Evolutionary conservation across 2,113 vertebrate species (phyloP), one percentile per base, ranked within the genome.

Genomic region (Aegotheles bennettii): DNA sequence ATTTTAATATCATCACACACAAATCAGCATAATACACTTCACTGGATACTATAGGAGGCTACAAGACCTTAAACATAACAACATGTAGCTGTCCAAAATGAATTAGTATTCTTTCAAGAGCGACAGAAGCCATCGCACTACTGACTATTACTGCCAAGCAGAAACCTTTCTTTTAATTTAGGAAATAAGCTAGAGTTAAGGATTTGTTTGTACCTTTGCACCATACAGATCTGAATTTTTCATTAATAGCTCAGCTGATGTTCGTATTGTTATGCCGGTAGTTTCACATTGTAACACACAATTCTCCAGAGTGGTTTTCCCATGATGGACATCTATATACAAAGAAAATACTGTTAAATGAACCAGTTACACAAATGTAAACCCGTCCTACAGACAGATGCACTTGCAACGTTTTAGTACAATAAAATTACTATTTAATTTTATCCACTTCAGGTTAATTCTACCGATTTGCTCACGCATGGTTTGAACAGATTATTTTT

Each of bases 201-300:
- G 60, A 63, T 24, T 38, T 38, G 33, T 24, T 59, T 61, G 28
- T 96, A 99, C 99, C 99, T 99, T 99, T 59, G 99, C 99, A 67
- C 99, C 99, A 54, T 99, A 99, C 35, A 99, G 97, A 96, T 99
- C 99, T 9, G 99, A 99, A 93, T 98, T 98, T 75, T 98, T 99
- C 99, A 99, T 99, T 63, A 97, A 56, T 12, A 99, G 97, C 33
- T 98, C 98, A 60, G 99, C 98, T 16, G 99, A 98, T 5, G 98
- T 98, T 50, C 98, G 97, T 17, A 99, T 98, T 3, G 98, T 98
- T 77, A 99, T 98, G 6, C 99, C 99, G 3, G 99, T 99, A 18
- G 99, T 99, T 88, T 99, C 98, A 88, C 99, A 99, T 33, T 99
- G 99, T 38, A 99, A 96, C 59, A 99, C 99, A 80, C 99, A 99